These are phyloP conservation scores for Macrosteles quadrilineatus DNA, from an alignment of 1,140 invertebrate genomes.

Conservation along the genomic window DNA sequence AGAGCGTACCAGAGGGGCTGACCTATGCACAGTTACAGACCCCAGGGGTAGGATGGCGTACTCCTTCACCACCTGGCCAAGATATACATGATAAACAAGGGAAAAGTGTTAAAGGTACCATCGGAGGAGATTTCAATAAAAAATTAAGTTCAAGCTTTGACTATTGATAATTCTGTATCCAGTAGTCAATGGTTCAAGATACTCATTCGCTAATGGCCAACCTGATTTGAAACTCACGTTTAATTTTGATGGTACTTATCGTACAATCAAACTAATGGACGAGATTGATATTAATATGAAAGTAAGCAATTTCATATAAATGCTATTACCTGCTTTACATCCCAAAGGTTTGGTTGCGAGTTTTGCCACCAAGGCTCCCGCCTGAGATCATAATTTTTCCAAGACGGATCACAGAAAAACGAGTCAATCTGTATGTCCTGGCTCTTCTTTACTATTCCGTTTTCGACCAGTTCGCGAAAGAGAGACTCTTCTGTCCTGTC, in stretches of 20 bases:
- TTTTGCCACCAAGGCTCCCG: constrained; percentile 38
- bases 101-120: too few relatives aligned
- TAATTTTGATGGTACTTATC: too few relatives aligned
- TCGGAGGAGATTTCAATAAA: too few relatives aligned
- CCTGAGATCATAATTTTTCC: constrained; percentile 48
- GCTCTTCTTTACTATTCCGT: constrained; percentile 48
- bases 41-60: constrained; percentile 66
- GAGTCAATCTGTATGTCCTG: constrained; percentile 41
- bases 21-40: constrained; percentile 56
- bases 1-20: constrained; percentile 60
- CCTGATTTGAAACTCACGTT: too few relatives aligned
- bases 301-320: too few relatives aligned
- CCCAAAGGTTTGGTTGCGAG: constrained; percentile 51
- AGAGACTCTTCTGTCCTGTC: constrained; percentile 55
- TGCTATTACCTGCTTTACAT: constrained; percentile 43
- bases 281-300: too few relatives aligned
- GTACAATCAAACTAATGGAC: too few relatives aligned
- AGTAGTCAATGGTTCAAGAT: too few relatives aligned
- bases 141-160: too few relatives aligned
- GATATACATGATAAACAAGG: too few relatives aligned
- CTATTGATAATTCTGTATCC: too few relatives aligned
- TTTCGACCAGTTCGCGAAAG: constrained; percentile 60
- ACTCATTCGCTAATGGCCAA: too few relatives aligned
- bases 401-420: constrained; percentile 50
- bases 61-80: constrained; percentile 60